Percentiles rank a stretch among this genome's conserved stretches.
phyloP scores from a whole-genome alignment of 2,797 vertebrate genomes.

The Leontocebus nigricollis region DNA sequence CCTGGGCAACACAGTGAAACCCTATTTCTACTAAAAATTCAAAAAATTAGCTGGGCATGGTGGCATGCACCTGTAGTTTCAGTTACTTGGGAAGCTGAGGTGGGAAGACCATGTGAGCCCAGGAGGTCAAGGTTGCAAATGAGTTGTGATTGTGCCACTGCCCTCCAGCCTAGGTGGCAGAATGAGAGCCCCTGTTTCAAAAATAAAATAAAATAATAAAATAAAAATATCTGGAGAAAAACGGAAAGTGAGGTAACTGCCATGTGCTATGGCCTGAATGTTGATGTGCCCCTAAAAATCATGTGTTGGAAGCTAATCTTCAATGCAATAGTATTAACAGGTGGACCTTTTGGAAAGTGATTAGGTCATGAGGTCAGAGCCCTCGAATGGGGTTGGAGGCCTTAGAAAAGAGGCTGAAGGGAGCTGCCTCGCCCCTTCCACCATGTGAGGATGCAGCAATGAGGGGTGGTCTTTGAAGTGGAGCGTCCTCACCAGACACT shows the following conservation, averaged over 20 bases:
- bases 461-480: background rate
- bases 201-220: background rate
- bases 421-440: background rate
- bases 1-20: background rate
- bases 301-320: background rate
- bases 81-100: background rate
- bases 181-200: background rate
- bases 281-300: background rate
- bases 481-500: background rate
- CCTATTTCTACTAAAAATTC: background rate
- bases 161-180: background rate
- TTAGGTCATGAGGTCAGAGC: background rate
- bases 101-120: background rate
- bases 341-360: background rate
- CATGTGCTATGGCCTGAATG: no score
- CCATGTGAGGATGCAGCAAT: background rate
- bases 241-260: background rate
- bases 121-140: background rate
- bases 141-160: background rate
- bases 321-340: background rate
- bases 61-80: background rate
- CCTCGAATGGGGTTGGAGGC: background rate
- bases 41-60: background rate
- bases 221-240: background rate
- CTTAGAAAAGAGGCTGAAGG: background rate